phyloP scores from a whole-genome alignment of 2,888 invertebrate genomes.

The Harpagoxenus sublaevis region DNA sequence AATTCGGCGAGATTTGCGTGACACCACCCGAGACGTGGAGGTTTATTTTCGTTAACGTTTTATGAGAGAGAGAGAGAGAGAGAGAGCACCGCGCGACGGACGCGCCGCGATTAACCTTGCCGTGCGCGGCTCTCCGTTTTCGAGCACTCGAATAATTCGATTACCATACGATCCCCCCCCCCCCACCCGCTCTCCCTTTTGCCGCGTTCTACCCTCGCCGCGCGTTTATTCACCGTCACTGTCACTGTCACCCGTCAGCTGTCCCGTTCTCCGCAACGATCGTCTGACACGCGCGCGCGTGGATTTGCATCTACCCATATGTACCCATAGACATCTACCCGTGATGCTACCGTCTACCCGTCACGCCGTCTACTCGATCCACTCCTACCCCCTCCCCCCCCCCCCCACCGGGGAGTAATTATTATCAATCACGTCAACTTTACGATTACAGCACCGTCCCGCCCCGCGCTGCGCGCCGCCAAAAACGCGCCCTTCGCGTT shows the following conservation, averaged over 20 bases:
- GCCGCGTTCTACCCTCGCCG: slow-evolving; percentile 48
- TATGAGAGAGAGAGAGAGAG: slow-evolving; percentile 11
- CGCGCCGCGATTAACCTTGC: slow-evolving; percentile 42
- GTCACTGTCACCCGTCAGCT: slow-evolving; percentile 53
- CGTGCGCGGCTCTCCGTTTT: slow-evolving; percentile 33
- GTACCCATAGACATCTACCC: slow-evolving; percentile 24
- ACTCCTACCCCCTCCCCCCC: not conserved
- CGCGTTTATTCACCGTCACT: slow-evolving; percentile 53
- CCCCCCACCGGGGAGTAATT: slow-evolving; percentile 11
- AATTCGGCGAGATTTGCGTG: slow-evolving; percentile 46
- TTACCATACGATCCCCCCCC: too few relatives aligned
- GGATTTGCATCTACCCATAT: slow-evolving; percentile 32
- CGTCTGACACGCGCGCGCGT: slow-evolving; percentile 48
- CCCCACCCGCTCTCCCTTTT: not conserved
- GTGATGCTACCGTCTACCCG: slow-evolving; percentile 37
- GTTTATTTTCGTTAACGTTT: slow-evolving; percentile 49
- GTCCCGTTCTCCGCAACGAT: slow-evolving; percentile 38
- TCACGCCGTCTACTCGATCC: slow-evolving; percentile 46
- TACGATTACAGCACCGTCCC: slow-evolving; percentile 30
- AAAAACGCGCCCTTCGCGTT: slow-evolving; percentile 17
- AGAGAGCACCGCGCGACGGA: slow-evolving; percentile 15
- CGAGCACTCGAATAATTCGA: slow-evolving; percentile 51
- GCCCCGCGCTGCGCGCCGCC: not conserved
- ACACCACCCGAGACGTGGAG: not conserved
- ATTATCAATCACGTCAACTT: slow-evolving; percentile 54